Evolutionary conservation across 2,888 invertebrate genomes (phyloP), one percentile per base, ranked within the genome.

Genomic region (Polydesmus complanatus): DNA sequence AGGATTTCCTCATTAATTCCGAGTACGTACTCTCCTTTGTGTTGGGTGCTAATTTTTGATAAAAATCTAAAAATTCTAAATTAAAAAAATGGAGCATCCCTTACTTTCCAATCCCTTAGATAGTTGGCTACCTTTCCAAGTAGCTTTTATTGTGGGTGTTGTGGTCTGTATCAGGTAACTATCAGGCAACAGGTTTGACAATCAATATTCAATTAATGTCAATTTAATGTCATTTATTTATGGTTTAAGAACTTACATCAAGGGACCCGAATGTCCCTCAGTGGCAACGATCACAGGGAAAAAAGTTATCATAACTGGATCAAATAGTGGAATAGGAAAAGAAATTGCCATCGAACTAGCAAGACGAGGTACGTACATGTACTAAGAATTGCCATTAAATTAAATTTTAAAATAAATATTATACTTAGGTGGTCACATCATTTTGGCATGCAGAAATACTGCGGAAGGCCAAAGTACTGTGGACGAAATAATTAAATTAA

Each of bases 91-190:
- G 22, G 22, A 21, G 51, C 3, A 51, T n/a, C 37, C 47, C 18
- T 53, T 53, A 8, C 19, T 59, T 22, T 22, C 51, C 2, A 59
- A 59, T 53, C 59, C 59, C 1, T n/a, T 59, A 47, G 61, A 61
- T n/a, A 61, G 57, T 50, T 61, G 61, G 61, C 25, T 61, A 21
- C 61, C 61, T 14, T 61, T 37, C 22, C 52, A 57, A 53, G 51
- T 61, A 5, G 61, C 61, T 3, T 58, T 61, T 51, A n/a, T 27
- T 23, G 58, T 61, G 27, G 61, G 61, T 18, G 8, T 61, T 2
- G 14, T 61, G 18, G 61, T 58, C 14, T 57, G 37, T 47, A 58
- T 61, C 37, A 52, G 58, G 61, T 61, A n/a, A n/a, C n/a, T n/a
- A 37, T 37, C 8, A 53, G 19, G 23, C 27, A 37, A 54, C 23